phyloP scores from a whole-genome alignment of 1,140 invertebrate genomes.

The Drosophila ogumai region DNA sequence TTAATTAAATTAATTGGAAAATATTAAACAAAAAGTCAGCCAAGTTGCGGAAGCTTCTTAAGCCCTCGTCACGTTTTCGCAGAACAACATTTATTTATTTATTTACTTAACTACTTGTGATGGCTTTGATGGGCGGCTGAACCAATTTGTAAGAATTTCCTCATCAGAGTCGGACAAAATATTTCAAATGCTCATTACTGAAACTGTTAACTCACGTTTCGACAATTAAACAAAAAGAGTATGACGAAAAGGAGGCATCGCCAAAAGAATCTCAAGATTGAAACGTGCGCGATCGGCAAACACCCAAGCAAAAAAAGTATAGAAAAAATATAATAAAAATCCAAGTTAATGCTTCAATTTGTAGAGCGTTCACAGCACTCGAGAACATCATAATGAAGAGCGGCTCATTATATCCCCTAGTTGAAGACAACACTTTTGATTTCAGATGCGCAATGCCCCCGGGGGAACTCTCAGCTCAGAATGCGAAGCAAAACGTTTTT shows the following conservation, averaged over 20 bases:
- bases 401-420: slow-evolving; percentile 44
- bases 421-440: slow-evolving; percentile 71
- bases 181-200: slow-evolving; percentile 67
- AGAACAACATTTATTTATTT: slow-evolving; percentile 61
- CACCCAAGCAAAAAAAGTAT: slow-evolving; percentile 51
- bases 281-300: slow-evolving; percentile 70
- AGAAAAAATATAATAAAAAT: slow-evolving; percentile 39
- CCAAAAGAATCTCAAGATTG: slow-evolving; percentile 64
- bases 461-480: slow-evolving; percentile 13
- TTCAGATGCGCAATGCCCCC: slow-evolving; percentile 67
- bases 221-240: slow-evolving; percentile 61
- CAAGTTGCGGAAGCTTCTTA: slow-evolving; percentile 50
- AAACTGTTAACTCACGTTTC: slow-evolving; percentile 79
- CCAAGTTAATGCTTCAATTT: slow-evolving; percentile 56
- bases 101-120: slow-evolving; percentile 44
- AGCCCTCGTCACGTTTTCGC: slow-evolving; percentile 38
- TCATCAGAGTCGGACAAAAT: slow-evolving; percentile 55
- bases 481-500: slow-evolving; percentile 35
- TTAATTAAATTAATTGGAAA: slow-evolving; percentile 48
- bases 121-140: slow-evolving; percentile 39
- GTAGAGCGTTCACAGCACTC: slow-evolving; percentile 47
- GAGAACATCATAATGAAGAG: slow-evolving; percentile 37
- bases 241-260: slow-evolving; percentile 32
- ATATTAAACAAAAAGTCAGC: slow-evolving; percentile 1
- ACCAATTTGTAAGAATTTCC: slow-evolving; percentile 75